Base-by-base conservation (phyloP, 2,797 vertebrate genomes). In the Takifugu rubripes region DNA sequence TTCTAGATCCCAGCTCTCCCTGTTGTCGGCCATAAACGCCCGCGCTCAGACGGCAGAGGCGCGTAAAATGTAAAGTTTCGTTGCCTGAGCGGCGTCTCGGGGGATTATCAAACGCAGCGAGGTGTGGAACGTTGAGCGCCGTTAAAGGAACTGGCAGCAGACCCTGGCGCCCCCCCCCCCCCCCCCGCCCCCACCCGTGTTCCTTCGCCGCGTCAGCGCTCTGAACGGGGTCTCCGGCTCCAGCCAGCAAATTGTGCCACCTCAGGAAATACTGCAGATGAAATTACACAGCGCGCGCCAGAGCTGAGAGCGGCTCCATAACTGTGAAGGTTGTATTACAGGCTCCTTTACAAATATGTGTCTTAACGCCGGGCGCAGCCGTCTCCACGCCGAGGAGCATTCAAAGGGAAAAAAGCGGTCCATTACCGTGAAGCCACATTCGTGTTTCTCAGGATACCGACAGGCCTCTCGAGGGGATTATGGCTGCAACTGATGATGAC, bases 231-330 rank as follows among this genome's bases (percentile, higher is more conserved):
- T 33, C 31, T 48, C 62, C 54, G 36, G 76, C 68, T 66, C 63
- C 63, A 27, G 52, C 27, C 43, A 10, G 53, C 73, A 58, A 73
- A 83, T 84, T 80, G 78, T 86, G 84, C 79, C 79, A 80, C 78
- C 83, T 88, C 82, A 84, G 84, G 78, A 87, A 78, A 81, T 49
- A 74, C 63, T 57, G 63, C 64, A 68, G 75, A 81, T 86, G 73
- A 76, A 76, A 83, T 88, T 78, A 82, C 83, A 77, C 74, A 56
- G 82, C 60, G n/a, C 31, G 55, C 75, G 63, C 66, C 72, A 49
- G 33, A 52, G 75, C 72, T 54, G 62, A 70, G 73, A 68, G 81
- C 10, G 63, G 76, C 65, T 68, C 67, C 68, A 66, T 76, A 77
- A 75, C 73, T 40, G 50, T 71, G 77, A 66, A 70, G 62, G 75